These are phyloP conservation scores for Acanthis flammea DNA, from an alignment of 2,797 vertebrate species.

Conservation along the genomic window DNA sequence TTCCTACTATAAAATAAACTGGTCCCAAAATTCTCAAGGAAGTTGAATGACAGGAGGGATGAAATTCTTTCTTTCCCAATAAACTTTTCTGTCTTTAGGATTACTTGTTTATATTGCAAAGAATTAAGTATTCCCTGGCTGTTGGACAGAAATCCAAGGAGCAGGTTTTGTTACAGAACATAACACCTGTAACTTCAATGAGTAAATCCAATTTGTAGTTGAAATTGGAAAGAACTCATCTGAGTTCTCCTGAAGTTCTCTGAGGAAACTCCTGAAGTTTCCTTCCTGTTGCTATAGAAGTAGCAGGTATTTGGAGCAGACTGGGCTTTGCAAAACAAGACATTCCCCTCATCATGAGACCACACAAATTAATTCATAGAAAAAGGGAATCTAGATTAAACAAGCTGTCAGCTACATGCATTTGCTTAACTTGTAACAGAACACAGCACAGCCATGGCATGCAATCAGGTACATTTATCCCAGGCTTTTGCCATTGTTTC, in stretches of 20 bases:
- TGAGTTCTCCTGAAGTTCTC: no score
- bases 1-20: neutral
- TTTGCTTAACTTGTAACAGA: neutral
- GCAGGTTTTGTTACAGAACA: neutral
- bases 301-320: neutral
- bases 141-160: neutral
- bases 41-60: neutral
- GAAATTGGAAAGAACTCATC: conserved; percentile 15
- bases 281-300: neutral
- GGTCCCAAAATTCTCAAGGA: neutral
- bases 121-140: neutral
- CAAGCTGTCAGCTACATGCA: neutral
- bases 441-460: neutral
- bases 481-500: neutral
- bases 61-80: neutral
- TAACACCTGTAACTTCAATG: neutral
- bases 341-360: neutral
- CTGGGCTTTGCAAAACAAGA: neutral
- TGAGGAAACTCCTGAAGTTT: conserved; percentile 17
- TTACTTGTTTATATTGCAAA: neutral
- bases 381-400: neutral
- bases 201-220: conserved; percentile 14
- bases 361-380: neutral
- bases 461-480: neutral
- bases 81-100: neutral